Evolutionary conservation across 2,888 invertebrate genomes (phyloP).

Genomic region (Congeria kusceri): DNA sequence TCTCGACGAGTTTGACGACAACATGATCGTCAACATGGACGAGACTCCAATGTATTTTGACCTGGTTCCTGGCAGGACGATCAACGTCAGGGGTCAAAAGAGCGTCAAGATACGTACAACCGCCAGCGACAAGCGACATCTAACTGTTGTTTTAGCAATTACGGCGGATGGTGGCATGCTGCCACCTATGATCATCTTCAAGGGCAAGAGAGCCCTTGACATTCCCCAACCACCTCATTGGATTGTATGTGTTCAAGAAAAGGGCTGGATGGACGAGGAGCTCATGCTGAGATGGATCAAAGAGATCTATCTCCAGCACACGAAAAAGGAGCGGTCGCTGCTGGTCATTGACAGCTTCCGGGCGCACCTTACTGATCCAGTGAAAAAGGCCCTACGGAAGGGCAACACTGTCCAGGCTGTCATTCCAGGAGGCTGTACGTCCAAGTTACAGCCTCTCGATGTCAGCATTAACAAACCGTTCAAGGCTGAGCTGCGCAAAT

Average conservation of each 20-base stretch:
- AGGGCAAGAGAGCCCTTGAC: constrained; percentile 30
- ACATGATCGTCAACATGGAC: constrained; percentile 51
- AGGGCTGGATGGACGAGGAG: constrained; percentile 39
- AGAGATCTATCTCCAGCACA: constrained; percentile 19
- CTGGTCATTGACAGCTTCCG: constrained; percentile 41
- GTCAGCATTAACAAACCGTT: constrained; percentile 47
- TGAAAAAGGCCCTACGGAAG: constrained; percentile 21
- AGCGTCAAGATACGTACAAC: constrained; percentile 26
- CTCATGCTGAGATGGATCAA: constrained; percentile 35
- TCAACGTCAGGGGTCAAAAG: constrained; percentile 21
- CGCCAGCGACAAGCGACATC: constrained; percentile 37
- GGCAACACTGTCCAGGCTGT: constrained; percentile 22
- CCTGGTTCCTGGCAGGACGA: constrained; percentile 30
- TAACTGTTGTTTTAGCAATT: constrained; percentile 31
- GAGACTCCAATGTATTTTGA: constrained; percentile 43
- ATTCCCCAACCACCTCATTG: constrained; percentile 12
- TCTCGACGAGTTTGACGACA: constrained; percentile 45
- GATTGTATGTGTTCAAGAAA: constrained; percentile 31
- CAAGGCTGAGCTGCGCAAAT: no score
- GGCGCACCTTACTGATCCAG: constrained; percentile 30
- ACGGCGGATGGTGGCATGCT: constrained; percentile 15
- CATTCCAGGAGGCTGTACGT: constrained; percentile 45
- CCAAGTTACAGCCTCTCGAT: constrained; percentile 37
- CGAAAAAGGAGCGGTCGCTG: constrained; percentile 28
- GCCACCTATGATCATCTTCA: constrained; percentile 45